phyloP scores from a whole-genome alignment of 2,888 invertebrate species.

The Tricholauxania praeusta region DNA sequence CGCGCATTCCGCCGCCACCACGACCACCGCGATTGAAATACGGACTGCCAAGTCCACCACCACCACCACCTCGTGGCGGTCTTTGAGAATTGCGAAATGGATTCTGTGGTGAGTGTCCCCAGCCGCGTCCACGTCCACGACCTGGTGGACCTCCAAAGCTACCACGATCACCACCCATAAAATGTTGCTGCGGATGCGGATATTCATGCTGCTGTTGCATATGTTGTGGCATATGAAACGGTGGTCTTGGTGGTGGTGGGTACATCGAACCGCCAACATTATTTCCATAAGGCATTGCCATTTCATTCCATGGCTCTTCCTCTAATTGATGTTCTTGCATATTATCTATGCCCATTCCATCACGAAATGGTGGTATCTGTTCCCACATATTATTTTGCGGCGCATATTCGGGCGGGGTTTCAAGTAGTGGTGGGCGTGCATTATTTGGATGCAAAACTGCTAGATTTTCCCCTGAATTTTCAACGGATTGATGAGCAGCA shows the following conservation, averaged over 20 bases:
- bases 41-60: conserved; percentile 44
- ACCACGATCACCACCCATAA: conserved; percentile 42
- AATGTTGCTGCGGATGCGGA: conserved; percentile 24
- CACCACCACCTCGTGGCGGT: conserved; percentile 49
- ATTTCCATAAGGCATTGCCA: conserved; percentile 51
- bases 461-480: conserved; percentile 31
- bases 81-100: conserved; percentile 58
- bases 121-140: conserved; percentile 56
- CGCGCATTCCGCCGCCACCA: conserved; percentile 52
- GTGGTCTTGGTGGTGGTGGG: conserved; percentile 54
- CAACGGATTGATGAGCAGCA: neutral
- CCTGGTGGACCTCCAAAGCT: conserved; percentile 42
- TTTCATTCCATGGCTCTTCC: conserved; percentile 56
- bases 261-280: conserved; percentile 44
- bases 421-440: conserved; percentile 57
- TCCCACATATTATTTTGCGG: conserved; percentile 56
- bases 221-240: conserved; percentile 48
- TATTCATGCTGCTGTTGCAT: conserved; percentile 27
- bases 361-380: conserved; percentile 18
- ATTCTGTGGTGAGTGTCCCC: conserved; percentile 50
- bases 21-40: conserved; percentile 51
- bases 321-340: conserved; percentile 45
- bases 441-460: conserved; percentile 21
- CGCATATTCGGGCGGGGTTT: conserved; percentile 60
- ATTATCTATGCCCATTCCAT: conserved; percentile 37